These are phyloP conservation scores for Brassicogethes aeneus DNA, from an alignment of 2,888 invertebrate genomes.

Conservation along the genomic window DNA sequence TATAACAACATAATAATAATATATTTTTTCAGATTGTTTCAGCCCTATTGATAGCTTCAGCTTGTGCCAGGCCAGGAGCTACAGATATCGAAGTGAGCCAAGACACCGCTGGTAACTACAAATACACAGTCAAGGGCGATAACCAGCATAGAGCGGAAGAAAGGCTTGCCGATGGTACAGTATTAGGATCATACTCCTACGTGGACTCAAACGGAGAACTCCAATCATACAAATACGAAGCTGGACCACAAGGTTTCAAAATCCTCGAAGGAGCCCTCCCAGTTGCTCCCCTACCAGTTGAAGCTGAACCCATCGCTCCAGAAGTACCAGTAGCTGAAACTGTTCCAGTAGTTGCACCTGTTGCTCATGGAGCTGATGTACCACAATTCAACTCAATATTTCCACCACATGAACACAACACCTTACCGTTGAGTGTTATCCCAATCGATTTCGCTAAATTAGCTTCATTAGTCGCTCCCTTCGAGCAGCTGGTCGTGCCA, in stretches of 20 bases:
- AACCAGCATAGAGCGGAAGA: slow-evolving; percentile 14
- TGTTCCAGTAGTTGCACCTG: slow-evolving; percentile 4
- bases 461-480: not conserved
- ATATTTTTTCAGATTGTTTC: slow-evolving; percentile 6
- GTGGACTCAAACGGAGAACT: slow-evolving; percentile 13
- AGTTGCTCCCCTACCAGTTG: slow-evolving; percentile 18
- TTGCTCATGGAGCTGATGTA: too few species aligned
- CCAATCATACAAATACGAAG: slow-evolving; percentile 15
- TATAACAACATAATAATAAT: not conserved
- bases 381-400: too few species aligned
- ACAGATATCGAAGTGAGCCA: slow-evolving; percentile 16
- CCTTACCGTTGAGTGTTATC: too few species aligned
- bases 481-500: slow-evolving; percentile 3
- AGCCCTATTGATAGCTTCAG: slow-evolving; percentile 3
- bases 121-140: slow-evolving; percentile 11
- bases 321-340: slow-evolving; percentile 10
- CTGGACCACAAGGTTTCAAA: slow-evolving; percentile 19
- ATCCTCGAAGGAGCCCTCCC: slow-evolving; percentile 16
- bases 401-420: too few species aligned
- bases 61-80: slow-evolving; percentile 7
- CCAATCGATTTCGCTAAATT: not conserved
- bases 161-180: slow-evolving; percentile 18
- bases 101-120: slow-evolving; percentile 19
- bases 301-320: slow-evolving; percentile 11
- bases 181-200: slow-evolving; percentile 20